Conservation (phyloP, 1,140 invertebrate genomes). For the Liolophura sinensis region DNA sequence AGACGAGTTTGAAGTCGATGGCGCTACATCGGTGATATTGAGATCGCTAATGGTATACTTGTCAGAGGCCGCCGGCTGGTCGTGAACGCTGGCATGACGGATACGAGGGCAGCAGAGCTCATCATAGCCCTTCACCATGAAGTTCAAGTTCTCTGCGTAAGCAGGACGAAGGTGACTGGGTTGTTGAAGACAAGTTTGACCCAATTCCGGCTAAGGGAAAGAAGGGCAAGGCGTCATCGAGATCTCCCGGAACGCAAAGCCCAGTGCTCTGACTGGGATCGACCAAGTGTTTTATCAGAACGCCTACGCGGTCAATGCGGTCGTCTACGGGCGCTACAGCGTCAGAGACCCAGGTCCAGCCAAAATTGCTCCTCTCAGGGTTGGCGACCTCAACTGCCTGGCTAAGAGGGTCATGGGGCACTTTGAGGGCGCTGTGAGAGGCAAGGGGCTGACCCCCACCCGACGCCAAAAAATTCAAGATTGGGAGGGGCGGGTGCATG, state of each 20-base stretch:
- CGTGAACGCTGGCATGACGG: not conserved
- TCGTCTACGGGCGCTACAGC: conserved; percentile 13
- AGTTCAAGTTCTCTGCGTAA: conserved; percentile 3
- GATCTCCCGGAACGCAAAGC: not conserved
- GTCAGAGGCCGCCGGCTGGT: too few species aligned
- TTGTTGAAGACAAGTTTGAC: conserved; percentile 10
- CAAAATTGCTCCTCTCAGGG: conserved; percentile 12
- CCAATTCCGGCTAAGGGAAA: not conserved
- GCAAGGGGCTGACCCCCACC: not conserved
- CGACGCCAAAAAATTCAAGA: not conserved
- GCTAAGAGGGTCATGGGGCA: conserved; percentile 9
- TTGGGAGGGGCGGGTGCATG: conserved; percentile 10
- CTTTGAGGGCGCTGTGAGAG: not conserved
- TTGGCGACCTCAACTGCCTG: conserved; percentile 8
- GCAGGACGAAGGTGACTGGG: conserved; percentile 1
- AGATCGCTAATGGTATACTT: too few species aligned
- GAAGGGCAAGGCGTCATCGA: not conserved
- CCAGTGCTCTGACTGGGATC: conserved; percentile 5
- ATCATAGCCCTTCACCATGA: not conserved
- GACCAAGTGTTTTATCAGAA: conserved; percentile 9
- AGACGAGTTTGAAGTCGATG: not conserved
- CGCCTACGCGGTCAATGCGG: conserved; percentile 14
- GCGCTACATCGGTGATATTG: not conserved
- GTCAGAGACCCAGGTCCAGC: conserved; percentile 8
- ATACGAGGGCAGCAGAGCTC: not conserved